phyloP scores from a whole-genome alignment of 2,113 vertebrate species.

The Nicator chloris region DNA sequence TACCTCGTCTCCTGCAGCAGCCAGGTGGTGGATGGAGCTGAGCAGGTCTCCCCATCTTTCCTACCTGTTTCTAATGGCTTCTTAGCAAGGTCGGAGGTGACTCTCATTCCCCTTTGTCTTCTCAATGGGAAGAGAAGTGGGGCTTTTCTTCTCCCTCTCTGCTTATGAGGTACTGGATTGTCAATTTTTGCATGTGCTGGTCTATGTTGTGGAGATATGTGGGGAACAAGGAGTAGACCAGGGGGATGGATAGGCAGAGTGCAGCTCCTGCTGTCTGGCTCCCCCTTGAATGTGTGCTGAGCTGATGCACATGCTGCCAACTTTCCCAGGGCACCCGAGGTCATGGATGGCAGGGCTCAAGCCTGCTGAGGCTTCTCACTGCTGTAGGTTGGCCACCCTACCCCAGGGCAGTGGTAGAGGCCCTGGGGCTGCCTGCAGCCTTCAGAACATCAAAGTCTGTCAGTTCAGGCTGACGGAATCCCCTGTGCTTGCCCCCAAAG shows the following conservation, averaged over 20 bases:
- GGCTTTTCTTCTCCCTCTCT: not conserved
- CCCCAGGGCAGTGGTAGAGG: not conserved
- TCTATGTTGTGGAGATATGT: not conserved
- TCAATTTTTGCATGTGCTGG: not conserved
- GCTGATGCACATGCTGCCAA: not conserved
- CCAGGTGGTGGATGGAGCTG: not conserved
- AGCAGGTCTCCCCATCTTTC: not conserved
- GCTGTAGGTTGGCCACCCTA: not conserved
- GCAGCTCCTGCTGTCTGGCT: not conserved
- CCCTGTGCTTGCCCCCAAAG: not conserved
- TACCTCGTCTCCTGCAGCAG: not conserved
- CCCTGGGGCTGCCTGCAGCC: not conserved
- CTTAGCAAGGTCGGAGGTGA: not conserved
- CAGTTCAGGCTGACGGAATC: not conserved
- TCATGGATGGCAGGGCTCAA: not conserved
- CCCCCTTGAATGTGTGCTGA: not conserved
- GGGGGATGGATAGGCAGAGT: not conserved
- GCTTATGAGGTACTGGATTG: not conserved
- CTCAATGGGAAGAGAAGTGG: not conserved
- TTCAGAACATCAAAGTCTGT: not conserved
- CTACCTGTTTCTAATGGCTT: not conserved
- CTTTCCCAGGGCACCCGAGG: not conserved
- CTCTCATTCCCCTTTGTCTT: not conserved
- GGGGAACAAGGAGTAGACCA: not conserved
- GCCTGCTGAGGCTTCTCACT: not conserved